Conservation (phyloP, 2,113 vertebrate species). For the Pelvicachromis taeniatus region DNA sequence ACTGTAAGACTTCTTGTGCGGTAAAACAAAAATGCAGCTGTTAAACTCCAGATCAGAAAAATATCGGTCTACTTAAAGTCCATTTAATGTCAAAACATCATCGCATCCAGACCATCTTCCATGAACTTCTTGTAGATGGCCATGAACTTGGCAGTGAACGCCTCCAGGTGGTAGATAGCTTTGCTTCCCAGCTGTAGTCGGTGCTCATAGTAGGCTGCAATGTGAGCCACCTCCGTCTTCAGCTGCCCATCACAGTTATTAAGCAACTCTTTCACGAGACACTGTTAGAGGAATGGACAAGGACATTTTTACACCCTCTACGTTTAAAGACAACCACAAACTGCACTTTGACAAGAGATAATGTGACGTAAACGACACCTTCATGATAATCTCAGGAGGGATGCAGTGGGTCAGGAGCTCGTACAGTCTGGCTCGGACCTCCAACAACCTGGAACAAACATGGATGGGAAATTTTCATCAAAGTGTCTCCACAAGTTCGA, state of each 20-base stretch:
- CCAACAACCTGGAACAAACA: constrained; percentile 80
- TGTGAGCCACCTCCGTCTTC: constrained; percentile 91
- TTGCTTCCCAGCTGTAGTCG: constrained; percentile 92
- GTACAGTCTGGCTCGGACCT: constrained; percentile 90
- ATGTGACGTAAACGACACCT: constrained; percentile 70
- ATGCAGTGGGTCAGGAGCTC: constrained; percentile 97
- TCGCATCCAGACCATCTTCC: constrained; percentile 94
- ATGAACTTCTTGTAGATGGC: constrained; percentile 98
- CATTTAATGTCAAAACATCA: constrained; percentile 80
- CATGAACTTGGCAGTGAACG: constrained; percentile 97
- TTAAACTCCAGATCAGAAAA: background rate
- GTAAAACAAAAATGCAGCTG: no score
- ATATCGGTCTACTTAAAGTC: background rate
- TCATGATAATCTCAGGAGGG: constrained; percentile 95
- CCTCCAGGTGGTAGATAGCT: constrained; percentile 96
- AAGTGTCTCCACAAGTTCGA: background rate
- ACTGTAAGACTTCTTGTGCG: background rate
- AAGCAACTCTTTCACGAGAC: constrained; percentile 86
- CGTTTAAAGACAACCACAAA: background rate
- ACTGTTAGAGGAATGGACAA: constrained; percentile 62
- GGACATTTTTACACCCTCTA: background rate
- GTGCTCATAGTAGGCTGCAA: constrained; percentile 93
- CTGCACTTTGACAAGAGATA: background rate
- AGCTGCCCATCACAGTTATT: constrained; percentile 95
- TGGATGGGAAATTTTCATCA: background rate